phyloP scores from a whole-genome alignment of 2,888 invertebrate species.

The Ornithoptera alexandrae region DNA sequence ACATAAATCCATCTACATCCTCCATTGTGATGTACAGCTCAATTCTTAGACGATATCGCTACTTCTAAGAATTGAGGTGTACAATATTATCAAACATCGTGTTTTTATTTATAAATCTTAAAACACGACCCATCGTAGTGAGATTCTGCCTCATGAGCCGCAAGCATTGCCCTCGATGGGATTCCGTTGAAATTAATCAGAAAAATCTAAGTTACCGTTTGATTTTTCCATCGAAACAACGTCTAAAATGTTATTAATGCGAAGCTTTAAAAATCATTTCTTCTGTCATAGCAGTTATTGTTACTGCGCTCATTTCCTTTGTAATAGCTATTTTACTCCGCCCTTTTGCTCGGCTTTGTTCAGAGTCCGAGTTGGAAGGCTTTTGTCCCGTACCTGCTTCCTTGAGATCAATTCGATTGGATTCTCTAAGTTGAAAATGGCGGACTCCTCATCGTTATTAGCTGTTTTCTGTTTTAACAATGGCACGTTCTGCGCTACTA shows the following conservation, averaged over 20 bases:
- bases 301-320: constrained; percentile 22
- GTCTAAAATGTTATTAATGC: constrained; percentile 1
- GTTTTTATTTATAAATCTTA: no score
- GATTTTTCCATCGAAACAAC: neutral
- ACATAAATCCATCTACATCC: no score
- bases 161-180: no score
- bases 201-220: no score
- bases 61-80: no score
- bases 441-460: constrained; percentile 20
- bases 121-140: no score
- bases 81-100: no score
- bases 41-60: no score
- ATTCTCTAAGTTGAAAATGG: constrained; percentile 23
- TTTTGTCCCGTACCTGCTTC: constrained; percentile 28
- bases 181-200: no score
- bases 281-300: constrained; percentile 15
- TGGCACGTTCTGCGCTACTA: neutral
- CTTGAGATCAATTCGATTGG: constrained; percentile 29
- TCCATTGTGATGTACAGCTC: no score
- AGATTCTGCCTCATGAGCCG: no score
- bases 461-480: constrained; percentile 26
- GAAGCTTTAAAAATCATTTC: constrained; percentile 10
- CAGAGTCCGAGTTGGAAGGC: constrained; percentile 11
- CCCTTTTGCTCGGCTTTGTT: constrained; percentile 27
- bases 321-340: constrained; percentile 24